Evolutionary conservation across 2,888 invertebrate genomes (phyloP).

Genomic region (Reticulitermes lucifugus): DNA sequence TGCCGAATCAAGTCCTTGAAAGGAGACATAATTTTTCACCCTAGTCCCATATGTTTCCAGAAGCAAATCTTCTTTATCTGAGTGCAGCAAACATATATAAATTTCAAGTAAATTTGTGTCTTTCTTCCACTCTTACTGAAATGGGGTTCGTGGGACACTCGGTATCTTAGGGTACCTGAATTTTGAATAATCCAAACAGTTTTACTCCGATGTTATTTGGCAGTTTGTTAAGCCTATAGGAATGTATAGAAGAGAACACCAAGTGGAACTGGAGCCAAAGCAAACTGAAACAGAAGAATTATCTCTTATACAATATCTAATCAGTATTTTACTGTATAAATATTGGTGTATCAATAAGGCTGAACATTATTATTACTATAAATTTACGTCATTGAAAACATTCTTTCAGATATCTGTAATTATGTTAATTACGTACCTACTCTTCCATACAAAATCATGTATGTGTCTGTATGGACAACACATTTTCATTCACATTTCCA

Average conservation of each 20-base stretch:
- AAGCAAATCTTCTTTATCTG: too few relatives aligned
- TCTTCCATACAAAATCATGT: not conserved
- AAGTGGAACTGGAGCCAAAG: not conserved
- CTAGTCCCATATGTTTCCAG: too few relatives aligned
- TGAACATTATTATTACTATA: conserved; percentile 40
- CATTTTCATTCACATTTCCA: not conserved
- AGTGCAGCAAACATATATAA: too few relatives aligned
- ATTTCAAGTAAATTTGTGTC: too few relatives aligned
- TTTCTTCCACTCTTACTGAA: too few relatives aligned
- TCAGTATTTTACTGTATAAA: conserved; percentile 50
- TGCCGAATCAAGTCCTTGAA: too few relatives aligned
- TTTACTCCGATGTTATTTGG: not conserved
- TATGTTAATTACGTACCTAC: not conserved
- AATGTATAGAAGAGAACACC: not conserved
- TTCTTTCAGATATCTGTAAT: not conserved
- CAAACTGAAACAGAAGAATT: not conserved
- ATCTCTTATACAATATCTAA: conserved; percentile 7
- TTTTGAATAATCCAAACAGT: not conserved
- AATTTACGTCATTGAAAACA: conserved; percentile 21
- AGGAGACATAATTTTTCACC: too few relatives aligned
- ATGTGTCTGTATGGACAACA: not conserved
- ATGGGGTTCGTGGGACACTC: not conserved
- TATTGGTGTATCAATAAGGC: conserved; percentile 53
- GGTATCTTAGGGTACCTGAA: not conserved
- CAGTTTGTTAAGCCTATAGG: not conserved